A percentile compares a stretch with the other conserved stretches of the same genome.
These are phyloP conservation scores for Drosophila busckii DNA, from an alignment of 1,140 invertebrate genomes.

Conservation along the genomic window DNA sequence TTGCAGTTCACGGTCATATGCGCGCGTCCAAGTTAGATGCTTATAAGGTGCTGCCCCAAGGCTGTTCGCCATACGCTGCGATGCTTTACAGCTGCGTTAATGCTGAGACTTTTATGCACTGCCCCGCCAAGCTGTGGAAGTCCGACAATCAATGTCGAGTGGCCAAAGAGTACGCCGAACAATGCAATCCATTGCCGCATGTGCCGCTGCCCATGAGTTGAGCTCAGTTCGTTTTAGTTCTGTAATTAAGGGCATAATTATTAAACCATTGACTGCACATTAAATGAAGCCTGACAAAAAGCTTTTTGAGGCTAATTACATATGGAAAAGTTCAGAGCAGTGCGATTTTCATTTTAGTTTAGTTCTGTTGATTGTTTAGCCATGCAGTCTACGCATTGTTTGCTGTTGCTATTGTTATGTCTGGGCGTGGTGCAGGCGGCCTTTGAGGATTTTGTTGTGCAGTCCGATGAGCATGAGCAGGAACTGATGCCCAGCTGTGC, in stretches of 20 bases:
- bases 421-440: conserved; percentile 8
- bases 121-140: conserved; percentile 66
- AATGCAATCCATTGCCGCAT: conserved; percentile 70
- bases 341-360: no score
- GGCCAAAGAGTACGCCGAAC: conserved; percentile 62
- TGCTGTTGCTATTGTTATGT: not conserved
- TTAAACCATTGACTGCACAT: conserved; percentile 17
- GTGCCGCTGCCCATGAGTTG: conserved; percentile 63
- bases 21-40: conserved; percentile 28
- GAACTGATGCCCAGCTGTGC: not conserved
- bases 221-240: conserved; percentile 3
- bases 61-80: conserved; percentile 68
- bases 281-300: conserved; percentile 44
- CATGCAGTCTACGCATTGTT: no score
- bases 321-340: no score
- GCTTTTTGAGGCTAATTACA: not conserved
- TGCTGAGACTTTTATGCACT: conserved; percentile 70
- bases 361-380: no score
- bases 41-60: conserved; percentile 53
- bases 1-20: conserved; percentile 53
- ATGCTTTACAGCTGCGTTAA: conserved; percentile 74
- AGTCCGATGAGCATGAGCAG: conserved; percentile 16
- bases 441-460: conserved; percentile 59
- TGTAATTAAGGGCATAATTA: conserved; percentile 13
- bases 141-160: conserved; percentile 46